A percentile compares a stretch with the other conserved stretches of the same genome.
These are phyloP conservation scores for Hippolais icterina DNA, from an alignment of 2,113 vertebrate species.

Conservation along the genomic window DNA sequence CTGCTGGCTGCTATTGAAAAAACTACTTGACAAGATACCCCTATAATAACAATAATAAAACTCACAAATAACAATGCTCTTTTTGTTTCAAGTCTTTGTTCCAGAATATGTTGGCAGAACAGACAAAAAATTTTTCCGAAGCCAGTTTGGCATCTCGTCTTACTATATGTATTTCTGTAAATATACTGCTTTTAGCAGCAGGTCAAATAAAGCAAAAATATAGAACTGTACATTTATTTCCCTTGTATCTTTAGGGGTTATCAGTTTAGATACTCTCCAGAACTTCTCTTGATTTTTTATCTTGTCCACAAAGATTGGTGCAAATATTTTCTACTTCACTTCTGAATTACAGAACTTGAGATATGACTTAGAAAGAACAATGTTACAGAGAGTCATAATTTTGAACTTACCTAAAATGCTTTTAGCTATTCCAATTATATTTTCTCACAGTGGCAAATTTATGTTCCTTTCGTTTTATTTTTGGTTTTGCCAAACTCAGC, in stretches of 20 bases:
- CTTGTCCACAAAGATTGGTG: not conserved
- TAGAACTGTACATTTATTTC: not conserved
- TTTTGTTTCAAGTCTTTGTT: not conserved
- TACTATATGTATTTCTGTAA: not conserved
- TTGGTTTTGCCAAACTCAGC: not conserved
- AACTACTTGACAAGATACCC: not conserved
- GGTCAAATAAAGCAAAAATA: not conserved
- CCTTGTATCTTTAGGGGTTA: not conserved
- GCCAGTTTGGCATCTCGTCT: not conserved
- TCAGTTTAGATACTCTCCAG: not conserved
- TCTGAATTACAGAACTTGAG: not conserved
- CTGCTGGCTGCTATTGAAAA: not conserved
- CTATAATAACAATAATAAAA: not conserved
- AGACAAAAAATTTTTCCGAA: not conserved
- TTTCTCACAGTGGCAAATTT: conserved; percentile 19
- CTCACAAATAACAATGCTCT: not conserved
- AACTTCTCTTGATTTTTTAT: not conserved
- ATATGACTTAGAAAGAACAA: not conserved
- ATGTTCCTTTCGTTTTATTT: not conserved
- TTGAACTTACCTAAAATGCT: not conserved
- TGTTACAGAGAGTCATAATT: not conserved
- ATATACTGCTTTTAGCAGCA: not conserved
- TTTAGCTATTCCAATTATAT: not conserved
- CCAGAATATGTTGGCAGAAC: not conserved
- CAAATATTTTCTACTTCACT: not conserved